Conservation (phyloP, 2,797 vertebrate species). For the Mormyrus hasselquistii region DNA sequence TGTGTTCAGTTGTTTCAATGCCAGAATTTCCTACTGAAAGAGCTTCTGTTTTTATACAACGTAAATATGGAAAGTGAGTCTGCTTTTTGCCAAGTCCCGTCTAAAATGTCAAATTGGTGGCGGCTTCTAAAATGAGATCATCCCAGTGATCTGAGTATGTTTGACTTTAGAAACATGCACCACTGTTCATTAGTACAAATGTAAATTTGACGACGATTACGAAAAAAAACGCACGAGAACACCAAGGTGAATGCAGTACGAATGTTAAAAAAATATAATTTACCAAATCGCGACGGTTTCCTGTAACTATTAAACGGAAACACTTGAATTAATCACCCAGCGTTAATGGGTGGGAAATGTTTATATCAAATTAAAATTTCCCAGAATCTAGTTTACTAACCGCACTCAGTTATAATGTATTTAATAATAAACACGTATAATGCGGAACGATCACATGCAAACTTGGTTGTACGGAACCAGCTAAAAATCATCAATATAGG, state of each 20-base stretch:
- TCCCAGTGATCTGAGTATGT: background rate
- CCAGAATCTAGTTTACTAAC: background rate
- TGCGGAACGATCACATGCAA: background rate
- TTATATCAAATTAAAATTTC: background rate
- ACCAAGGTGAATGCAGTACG: background rate
- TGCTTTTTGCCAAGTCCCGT: background rate
- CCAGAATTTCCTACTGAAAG: constrained; percentile 7
- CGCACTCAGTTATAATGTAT: background rate
- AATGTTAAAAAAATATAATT: background rate
- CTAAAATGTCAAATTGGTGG: constrained; percentile 18
- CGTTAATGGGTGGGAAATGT: background rate
- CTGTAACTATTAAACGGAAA: background rate
- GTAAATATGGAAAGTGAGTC: constrained; percentile 2
- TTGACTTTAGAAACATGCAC: constrained; percentile 5
- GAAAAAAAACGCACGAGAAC: background rate
- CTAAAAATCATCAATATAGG: background rate
- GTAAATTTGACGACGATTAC: background rate
- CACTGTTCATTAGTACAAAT: background rate
- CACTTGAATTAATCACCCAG: background rate
- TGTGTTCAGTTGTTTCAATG: background rate
- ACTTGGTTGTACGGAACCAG: background rate
- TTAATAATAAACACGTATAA: background rate
- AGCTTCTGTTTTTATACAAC: constrained; percentile 1
- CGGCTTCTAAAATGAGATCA: constrained; percentile 17
- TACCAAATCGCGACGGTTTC: background rate